A percentile compares a stretch with the other conserved stretches of the same genome.
These are phyloP conservation scores for Tenthredo scrophulariae DNA, from an alignment of 2,888 invertebrate species.

Conservation along the genomic window DNA sequence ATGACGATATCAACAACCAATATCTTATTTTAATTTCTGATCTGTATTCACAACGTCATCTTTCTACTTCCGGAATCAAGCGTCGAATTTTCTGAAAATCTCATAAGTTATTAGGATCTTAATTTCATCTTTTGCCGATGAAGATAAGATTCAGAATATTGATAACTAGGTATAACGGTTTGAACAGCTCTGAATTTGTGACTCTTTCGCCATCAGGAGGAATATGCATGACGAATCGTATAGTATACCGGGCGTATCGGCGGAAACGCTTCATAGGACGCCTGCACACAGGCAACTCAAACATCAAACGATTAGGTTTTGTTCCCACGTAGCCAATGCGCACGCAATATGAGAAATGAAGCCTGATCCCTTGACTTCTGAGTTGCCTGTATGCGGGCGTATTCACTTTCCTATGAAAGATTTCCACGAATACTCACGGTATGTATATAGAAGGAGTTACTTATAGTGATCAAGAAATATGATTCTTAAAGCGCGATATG, in stretches of 20 bases:
- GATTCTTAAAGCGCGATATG: not conserved
- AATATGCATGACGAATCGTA: not conserved
- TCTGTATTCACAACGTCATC: not conserved
- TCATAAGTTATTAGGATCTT: not conserved
- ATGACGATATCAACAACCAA: not conserved
- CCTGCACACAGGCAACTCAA: no score
- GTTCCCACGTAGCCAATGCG: no score
- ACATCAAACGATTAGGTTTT: no score
- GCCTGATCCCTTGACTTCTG: no score
- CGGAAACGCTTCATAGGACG: no score
- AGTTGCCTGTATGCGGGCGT: no score
- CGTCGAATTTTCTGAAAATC: not conserved
- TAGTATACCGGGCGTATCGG: no score
- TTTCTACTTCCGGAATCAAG: not conserved
- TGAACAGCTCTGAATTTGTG: not conserved
- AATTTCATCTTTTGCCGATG: not conserved
- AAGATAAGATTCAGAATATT: not conserved
- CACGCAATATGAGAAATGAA: no score
- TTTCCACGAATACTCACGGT: no score
- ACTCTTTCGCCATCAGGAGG: not conserved
- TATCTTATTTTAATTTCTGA: not conserved
- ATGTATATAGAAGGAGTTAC: not conserved
- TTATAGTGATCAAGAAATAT: not conserved
- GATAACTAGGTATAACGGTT: not conserved
- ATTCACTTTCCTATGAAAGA: no score